phyloP scores from a whole-genome alignment of 2,888 invertebrate species.

The Drosophila mulleri region DNA sequence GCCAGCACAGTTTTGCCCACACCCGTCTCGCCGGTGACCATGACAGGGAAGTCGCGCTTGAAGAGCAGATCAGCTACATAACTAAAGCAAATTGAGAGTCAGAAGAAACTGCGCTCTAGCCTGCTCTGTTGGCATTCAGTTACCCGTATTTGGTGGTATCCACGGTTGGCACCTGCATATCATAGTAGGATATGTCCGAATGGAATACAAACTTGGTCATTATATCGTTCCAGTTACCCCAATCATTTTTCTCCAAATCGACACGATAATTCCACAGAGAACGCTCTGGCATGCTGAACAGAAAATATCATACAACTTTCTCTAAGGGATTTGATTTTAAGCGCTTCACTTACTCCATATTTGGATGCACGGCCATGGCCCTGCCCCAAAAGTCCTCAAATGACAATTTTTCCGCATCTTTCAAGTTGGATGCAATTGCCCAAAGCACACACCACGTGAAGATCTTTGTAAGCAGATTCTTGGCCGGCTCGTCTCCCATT shows the following conservation, averaged over 20 bases:
- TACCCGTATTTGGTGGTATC: conserved; percentile 95
- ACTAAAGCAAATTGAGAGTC: conserved; percentile 44
- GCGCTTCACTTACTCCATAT: conserved; percentile 63
- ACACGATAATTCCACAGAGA: conserved; percentile 92
- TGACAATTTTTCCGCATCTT: conserved; percentile 88
- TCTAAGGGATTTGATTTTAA: not conserved
- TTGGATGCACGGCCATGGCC: conserved; percentile 86
- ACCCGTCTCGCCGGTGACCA: conserved; percentile 96
- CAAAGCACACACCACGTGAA: conserved; percentile 94
- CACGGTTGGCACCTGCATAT: conserved; percentile 95
- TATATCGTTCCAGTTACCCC: conserved; percentile 92
- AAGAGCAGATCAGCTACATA: conserved; percentile 88
- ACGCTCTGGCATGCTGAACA: conserved; percentile 88
- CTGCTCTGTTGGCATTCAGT: not conserved
- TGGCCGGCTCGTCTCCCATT: conserved; percentile 86
- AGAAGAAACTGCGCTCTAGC: too few relatives aligned
- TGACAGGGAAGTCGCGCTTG: conserved; percentile 90
- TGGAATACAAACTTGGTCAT: conserved; percentile 91
- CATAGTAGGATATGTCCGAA: conserved; percentile 91
- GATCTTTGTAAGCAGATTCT: conserved; percentile 89
- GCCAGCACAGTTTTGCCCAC: conserved; percentile 96
- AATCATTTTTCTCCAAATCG: conserved; percentile 88
- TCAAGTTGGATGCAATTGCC: conserved; percentile 94
- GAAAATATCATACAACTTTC: not conserved
- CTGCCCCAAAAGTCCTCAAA: conserved; percentile 90